phyloP scores from a whole-genome alignment of 2,113 vertebrate genomes.

The Oncorhynchus tshawytscha region DNA sequence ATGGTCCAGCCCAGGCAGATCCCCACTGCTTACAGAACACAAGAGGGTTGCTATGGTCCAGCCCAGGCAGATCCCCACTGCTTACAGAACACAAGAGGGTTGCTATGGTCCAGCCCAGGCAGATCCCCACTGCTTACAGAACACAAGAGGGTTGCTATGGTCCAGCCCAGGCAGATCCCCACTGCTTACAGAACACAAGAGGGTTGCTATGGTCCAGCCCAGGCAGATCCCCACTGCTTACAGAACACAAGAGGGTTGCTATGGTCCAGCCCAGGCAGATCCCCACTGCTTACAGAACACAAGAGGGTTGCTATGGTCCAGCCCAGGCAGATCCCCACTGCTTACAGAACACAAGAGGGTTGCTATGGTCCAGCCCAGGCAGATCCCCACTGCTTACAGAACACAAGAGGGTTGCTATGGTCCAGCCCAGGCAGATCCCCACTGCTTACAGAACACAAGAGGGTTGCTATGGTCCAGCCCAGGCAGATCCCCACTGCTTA shows the following conservation, averaged over 20 bases:
- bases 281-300: no score
- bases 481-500: no score
- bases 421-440: not conserved
- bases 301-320: not conserved
- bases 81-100: no score
- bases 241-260: no score
- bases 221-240: no score
- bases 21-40: no score
- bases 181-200: no score
- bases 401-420: not conserved
- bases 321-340: not conserved
- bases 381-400: no score
- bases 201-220: not conserved
- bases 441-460: no score
- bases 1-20: constrained; percentile 1
- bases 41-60: not conserved
- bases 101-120: not conserved
- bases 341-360: no score
- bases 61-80: not conserved
- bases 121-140: no score
- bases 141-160: not conserved
- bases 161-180: not conserved
- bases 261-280: constrained; percentile 1
- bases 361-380: not conserved
- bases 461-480: not conserved